Percentiles rank a stretch among this genome's conserved stretches.
These are phyloP conservation scores for Rhogogaster chlorosoma DNA, from an alignment of 2,888 invertebrate species.

Conservation along the genomic window DNA sequence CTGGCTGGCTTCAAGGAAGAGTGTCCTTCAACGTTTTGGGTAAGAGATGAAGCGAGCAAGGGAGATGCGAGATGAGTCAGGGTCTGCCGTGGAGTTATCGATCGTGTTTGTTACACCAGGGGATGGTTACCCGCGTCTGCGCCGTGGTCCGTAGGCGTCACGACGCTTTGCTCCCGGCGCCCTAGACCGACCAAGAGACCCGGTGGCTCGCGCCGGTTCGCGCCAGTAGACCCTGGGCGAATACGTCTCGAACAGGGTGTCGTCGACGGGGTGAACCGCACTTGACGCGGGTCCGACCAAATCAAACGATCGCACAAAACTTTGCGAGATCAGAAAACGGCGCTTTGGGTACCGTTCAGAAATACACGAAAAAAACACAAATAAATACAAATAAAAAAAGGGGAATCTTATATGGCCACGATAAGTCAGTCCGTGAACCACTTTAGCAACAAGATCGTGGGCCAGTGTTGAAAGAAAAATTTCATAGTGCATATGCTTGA, in stretches of 20 bases:
- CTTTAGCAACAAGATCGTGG: neutral
- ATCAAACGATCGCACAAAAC: neutral
- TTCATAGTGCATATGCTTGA: neutral
- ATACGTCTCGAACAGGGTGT: slow-evolving; percentile 47
- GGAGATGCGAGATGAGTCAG: slow-evolving; percentile 45
- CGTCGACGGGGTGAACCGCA: slow-evolving; percentile 49
- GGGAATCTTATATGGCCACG: neutral
- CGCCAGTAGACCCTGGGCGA: slow-evolving; percentile 70
- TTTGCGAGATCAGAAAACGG: neutral
- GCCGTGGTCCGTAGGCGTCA: slow-evolving; percentile 60
- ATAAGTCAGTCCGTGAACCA: neutral
- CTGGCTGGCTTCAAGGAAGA: slow-evolving; percentile 47
- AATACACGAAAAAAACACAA: neutral
- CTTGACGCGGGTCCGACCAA: slow-evolving; percentile 12
- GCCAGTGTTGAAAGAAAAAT: neutral
- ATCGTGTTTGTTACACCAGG: slow-evolving; percentile 12
- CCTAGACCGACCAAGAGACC: slow-evolving; percentile 51
- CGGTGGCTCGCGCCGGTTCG: slow-evolving; percentile 55
- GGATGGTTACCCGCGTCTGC: slow-evolving; percentile 62
- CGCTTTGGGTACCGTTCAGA: neutral
- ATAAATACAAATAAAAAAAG: neutral
- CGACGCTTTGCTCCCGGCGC: slow-evolving; percentile 50
- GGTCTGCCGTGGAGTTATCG: slow-evolving; percentile 49
- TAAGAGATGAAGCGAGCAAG: slow-evolving; percentile 37
- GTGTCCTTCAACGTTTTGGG: slow-evolving; percentile 41